A percentile compares a stretch with the other conserved stretches of the same genome.
Evolutionary conservation across 2,888 invertebrate species (phyloP).

Genomic region (Drosophila picticornis): DNA sequence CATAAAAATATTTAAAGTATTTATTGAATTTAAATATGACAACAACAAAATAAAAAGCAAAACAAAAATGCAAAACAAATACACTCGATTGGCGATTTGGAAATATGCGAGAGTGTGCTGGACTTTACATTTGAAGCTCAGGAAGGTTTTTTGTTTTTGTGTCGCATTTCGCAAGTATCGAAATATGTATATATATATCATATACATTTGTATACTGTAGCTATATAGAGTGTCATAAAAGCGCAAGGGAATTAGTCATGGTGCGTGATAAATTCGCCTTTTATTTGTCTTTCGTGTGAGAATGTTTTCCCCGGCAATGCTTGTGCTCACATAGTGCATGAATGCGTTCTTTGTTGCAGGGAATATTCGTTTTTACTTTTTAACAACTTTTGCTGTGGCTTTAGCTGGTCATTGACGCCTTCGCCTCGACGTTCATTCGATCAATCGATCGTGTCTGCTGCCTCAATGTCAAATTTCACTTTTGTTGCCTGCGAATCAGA

Average conservation of each 20-base stretch:
- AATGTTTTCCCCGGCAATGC: conserved; percentile 54
- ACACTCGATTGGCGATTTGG: conserved; percentile 34
- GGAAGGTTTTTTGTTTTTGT: conserved; percentile 26
- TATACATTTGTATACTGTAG: conserved; percentile 3
- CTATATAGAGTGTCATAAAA: conserved; percentile 71
- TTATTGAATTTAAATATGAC: conserved; percentile 73
- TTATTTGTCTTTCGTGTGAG: conserved; percentile 80
- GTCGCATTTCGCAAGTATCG: conserved; percentile 7
- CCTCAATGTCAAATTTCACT: conserved; percentile 78
- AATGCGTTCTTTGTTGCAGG: conserved; percentile 72
- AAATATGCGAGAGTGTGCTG: conserved; percentile 30
- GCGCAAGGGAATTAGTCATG: conserved; percentile 70
- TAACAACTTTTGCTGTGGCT: conserved; percentile 53
- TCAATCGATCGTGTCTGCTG: conserved; percentile 61
- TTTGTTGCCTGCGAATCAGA: conserved; percentile 57
- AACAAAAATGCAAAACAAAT: conserved; percentile 39
- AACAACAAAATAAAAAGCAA: conserved; percentile 20
- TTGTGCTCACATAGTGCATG: conserved; percentile 33
- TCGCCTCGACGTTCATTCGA: conserved; percentile 27
- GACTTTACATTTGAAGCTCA: conserved; percentile 11
- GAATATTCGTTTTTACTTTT: conserved; percentile 47
- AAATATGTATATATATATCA: not conserved
- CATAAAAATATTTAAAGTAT: conserved; percentile 72
- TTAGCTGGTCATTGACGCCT: conserved; percentile 69
- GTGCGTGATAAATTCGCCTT: conserved; percentile 79